These are phyloP conservation scores for Melanostoma scalare DNA, from an alignment of 2,888 invertebrate genomes.

Conservation along the genomic window DNA sequence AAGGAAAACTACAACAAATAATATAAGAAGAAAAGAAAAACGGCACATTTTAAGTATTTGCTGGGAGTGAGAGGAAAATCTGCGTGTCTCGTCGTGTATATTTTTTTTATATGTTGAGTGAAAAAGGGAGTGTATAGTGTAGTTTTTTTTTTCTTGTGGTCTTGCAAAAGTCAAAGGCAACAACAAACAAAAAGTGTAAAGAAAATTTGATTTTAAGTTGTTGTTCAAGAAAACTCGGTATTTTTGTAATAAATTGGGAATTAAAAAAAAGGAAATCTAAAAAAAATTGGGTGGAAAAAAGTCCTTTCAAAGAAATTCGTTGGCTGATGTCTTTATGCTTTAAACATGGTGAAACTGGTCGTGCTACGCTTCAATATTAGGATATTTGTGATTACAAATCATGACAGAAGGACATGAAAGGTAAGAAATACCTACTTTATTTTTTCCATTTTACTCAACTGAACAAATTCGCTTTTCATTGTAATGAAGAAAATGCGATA, in stretches of 20 bases:
- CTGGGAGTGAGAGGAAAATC: conserved; percentile 62
- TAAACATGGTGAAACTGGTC: conserved; percentile 92
- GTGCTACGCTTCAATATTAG: conserved; percentile 91
- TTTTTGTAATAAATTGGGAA: conserved; percentile 17
- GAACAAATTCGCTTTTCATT: background rate
- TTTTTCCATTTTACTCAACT: background rate
- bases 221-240: conserved; percentile 6
- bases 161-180: conserved; percentile 57
- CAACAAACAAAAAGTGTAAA: conserved; percentile 44
- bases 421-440: conserved; percentile 84
- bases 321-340: conserved; percentile 87
- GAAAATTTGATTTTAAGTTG: no score
- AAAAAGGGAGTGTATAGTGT: conserved; percentile 71
- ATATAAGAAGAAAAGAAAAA: conserved; percentile 46
- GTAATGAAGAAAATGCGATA: no score
- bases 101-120: conserved; percentile 56
- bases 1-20: conserved; percentile 36
- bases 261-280: background rate
- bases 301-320: conserved; percentile 62
- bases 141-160: conserved; percentile 41
- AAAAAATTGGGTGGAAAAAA: conserved; percentile 19
- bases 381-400: conserved; percentile 92
- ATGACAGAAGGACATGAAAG: conserved; percentile 96
- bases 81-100: conserved; percentile 63
- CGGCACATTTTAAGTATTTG: conserved; percentile 36